Evolutionary conservation across 2,888 invertebrate species (phyloP).

Genomic region (Chaitophorus viminalis): DNA sequence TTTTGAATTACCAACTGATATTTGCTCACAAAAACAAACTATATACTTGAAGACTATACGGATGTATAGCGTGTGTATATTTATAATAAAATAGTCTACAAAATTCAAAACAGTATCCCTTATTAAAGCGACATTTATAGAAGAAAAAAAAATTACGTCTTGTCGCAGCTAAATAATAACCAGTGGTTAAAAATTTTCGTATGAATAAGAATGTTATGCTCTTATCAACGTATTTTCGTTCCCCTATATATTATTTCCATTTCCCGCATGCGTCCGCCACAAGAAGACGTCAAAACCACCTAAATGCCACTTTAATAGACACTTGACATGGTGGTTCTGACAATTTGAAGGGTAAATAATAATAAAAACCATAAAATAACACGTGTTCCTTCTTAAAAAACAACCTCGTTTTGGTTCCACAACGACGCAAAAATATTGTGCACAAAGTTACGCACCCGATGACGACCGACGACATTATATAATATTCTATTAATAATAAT

Average conservation of each 20-base stretch:
- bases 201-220: not conserved
- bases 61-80: too few relatives aligned
- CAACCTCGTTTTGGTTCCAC: not conserved
- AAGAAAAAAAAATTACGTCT: too few relatives aligned
- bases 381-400: conserved; percentile 36
- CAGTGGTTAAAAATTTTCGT: not conserved
- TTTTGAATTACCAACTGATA: too few relatives aligned
- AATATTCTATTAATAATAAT: conserved; percentile 23
- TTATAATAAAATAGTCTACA: too few relatives aligned
- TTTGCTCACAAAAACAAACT: too few relatives aligned
- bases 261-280: not conserved
- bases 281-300: conserved; percentile 15
- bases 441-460: too few relatives aligned
- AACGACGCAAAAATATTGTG: not conserved
- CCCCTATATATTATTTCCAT: not conserved
- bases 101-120: too few relatives aligned
- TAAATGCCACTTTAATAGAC: conserved; percentile 41
- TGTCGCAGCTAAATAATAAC: too few relatives aligned
- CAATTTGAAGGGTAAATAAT: conserved; percentile 45
- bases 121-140: too few relatives aligned
- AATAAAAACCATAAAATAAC: conserved; percentile 41
- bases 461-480: too few relatives aligned
- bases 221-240: not conserved
- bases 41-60: too few relatives aligned
- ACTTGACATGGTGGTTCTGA: conserved; percentile 33